These are phyloP conservation scores for Sus cebifrons DNA, from an alignment of 2,797 vertebrate species.

Conservation along the genomic window DNA sequence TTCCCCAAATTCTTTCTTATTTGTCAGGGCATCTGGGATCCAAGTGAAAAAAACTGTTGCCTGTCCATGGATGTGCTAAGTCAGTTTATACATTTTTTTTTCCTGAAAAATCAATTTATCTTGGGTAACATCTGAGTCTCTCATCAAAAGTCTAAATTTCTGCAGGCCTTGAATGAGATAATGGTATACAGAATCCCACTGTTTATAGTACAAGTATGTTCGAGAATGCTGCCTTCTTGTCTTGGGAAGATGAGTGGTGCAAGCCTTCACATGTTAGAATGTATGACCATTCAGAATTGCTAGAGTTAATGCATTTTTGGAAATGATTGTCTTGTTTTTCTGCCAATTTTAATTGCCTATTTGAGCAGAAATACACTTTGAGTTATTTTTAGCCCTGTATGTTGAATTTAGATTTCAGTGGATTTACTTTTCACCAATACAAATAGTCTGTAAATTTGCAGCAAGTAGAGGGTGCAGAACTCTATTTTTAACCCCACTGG, in stretches of 20 bases:
- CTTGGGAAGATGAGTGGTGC: neutral
- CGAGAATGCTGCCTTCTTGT: neutral
- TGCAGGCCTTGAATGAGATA: neutral
- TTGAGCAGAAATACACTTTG: constrained; percentile 72
- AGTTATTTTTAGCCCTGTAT: constrained; percentile 75
- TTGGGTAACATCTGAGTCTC: neutral
- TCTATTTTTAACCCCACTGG: constrained; percentile 69
- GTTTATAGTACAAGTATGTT: neutral
- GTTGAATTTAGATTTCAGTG: constrained; percentile 77
- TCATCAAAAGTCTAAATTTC: constrained; percentile 36
- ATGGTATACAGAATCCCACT: neutral
- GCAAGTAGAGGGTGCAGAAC: constrained; percentile 28
- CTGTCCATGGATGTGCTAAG: neutral
- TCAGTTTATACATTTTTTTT: neutral
- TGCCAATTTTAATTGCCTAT: constrained; percentile 73
- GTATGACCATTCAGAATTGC: neutral
- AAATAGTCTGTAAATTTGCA: constrained; percentile 66
- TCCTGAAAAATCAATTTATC: neutral
- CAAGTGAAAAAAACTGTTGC: neutral
- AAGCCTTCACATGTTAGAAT: neutral
- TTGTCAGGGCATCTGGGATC: constrained; percentile 21
- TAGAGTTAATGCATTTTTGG: constrained; percentile 65
- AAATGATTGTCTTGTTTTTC: constrained; percentile 56
- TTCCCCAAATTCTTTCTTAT: neutral
- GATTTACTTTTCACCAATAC: constrained; percentile 70